Evolutionary conservation across 2,888 invertebrate species (phyloP).

Genomic region (Melanophora roralis): DNA sequence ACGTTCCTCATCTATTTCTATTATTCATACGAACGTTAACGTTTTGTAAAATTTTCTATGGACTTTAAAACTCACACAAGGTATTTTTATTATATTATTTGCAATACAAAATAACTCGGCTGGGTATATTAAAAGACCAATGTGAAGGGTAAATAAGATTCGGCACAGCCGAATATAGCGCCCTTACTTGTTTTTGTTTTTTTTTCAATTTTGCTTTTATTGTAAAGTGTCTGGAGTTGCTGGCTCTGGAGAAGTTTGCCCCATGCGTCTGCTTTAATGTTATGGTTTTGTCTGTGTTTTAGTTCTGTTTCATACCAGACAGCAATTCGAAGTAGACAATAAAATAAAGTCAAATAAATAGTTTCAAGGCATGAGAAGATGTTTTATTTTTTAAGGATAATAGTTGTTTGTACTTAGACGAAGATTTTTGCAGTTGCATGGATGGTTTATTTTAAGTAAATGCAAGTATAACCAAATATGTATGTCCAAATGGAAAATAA

Average conservation of each 20-base stretch:
- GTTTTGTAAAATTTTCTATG: too few species aligned
- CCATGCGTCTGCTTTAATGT: conserved; percentile 4
- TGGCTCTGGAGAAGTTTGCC: conserved; percentile 42
- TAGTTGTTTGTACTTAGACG: conserved; percentile 3
- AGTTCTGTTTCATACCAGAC: conserved; percentile 37
- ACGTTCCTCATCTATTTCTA: too few species aligned
- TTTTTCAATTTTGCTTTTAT: conserved; percentile 28
- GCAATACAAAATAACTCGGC: too few species aligned
- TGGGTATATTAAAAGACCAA: too few species aligned
- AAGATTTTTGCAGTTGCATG: neutral
- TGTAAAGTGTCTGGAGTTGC: conserved; percentile 41
- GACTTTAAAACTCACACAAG: too few species aligned
- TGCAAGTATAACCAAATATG: too few species aligned
- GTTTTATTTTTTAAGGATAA: conserved; percentile 36
- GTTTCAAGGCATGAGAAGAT: conserved; percentile 50
- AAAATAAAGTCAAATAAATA: conserved; percentile 48
- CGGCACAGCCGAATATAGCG: too few species aligned
- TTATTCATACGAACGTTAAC: too few species aligned
- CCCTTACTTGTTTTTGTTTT: too few species aligned
- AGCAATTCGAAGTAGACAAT: conserved; percentile 48
- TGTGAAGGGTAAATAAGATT: too few species aligned
- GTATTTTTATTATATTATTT: too few species aligned
- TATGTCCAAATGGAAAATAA: too few species aligned
- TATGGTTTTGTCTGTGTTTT: neutral
- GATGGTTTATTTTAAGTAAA: neutral